Evolutionary conservation across 2,888 invertebrate genomes (phyloP).

Genomic region (Euproctis similis): DNA sequence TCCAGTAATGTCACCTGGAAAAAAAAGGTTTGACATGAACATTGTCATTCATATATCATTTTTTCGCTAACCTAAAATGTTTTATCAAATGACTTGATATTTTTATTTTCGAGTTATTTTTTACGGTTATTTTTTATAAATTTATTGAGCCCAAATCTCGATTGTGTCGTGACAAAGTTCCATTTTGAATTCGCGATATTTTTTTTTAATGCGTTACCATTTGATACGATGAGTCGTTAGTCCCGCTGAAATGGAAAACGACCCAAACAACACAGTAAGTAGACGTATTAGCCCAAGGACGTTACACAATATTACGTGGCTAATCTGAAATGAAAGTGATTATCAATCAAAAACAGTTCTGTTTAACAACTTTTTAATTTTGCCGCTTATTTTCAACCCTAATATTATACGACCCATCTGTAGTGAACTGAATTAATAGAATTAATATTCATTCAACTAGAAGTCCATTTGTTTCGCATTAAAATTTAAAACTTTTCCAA

Average conservation of each 20-base stretch:
- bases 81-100: slow-evolving; percentile 74
- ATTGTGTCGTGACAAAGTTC: slow-evolving; percentile 60
- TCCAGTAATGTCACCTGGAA: slow-evolving; percentile 71
- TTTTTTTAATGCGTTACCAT: slow-evolving; percentile 58
- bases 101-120: slow-evolving; percentile 64
- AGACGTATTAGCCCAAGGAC: no score
- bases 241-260: slow-evolving; percentile 67
- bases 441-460: no score
- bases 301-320: no score
- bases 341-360: no score
- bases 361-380: no score
- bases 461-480: no score
- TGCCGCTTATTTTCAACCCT: no score
- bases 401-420: no score
- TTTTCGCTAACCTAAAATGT: slow-evolving; percentile 77
- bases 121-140: slow-evolving; percentile 69
- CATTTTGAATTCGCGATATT: slow-evolving; percentile 38
- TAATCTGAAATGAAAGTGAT: no score
- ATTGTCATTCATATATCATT: slow-evolving; percentile 70
- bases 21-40: slow-evolving; percentile 75
- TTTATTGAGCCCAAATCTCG: slow-evolving; percentile 67
- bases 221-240: slow-evolving; percentile 66
- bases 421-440: no score
- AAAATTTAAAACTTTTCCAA: no score
- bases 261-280: slow-evolving; percentile 73